Evolutionary conservation across 2,113 vertebrate species (phyloP).

Genomic region (Eidolon helvum): DNA sequence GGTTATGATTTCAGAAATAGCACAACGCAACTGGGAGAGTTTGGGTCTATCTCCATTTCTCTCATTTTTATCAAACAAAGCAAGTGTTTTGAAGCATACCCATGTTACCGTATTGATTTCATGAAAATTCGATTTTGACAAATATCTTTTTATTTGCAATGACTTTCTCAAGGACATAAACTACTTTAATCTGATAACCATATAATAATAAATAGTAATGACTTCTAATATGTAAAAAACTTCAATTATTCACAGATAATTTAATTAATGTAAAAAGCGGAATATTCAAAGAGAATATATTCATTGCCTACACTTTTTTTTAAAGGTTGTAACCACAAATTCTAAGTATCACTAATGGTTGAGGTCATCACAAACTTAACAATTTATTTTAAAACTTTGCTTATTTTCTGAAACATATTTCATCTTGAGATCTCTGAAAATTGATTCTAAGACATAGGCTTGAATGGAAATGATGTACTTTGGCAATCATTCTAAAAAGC

Average conservation of each 20-base stretch:
- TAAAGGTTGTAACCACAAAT: not conserved
- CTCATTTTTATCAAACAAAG: not conserved
- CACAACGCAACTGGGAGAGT: not conserved
- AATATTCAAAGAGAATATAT: not conserved
- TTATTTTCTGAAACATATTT: constrained; percentile 23
- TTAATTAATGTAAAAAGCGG: not conserved
- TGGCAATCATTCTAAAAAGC: not conserved
- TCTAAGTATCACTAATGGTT: not conserved
- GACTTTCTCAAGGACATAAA: not conserved
- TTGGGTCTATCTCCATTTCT: accelerated
- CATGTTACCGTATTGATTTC: not conserved
- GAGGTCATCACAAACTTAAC: not conserved
- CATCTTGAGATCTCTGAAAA: not conserved
- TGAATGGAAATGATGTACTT: not conserved
- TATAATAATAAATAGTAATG: not conserved
- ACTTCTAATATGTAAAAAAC: not conserved
- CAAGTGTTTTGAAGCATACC: not conserved
- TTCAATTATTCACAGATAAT: not conserved
- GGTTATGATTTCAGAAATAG: not conserved
- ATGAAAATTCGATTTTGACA: not conserved
- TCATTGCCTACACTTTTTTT: not conserved
- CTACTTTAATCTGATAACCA: not conserved
- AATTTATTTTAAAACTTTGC: not conserved
- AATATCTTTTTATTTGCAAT: not conserved
- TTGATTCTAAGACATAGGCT: not conserved